These are phyloP conservation scores for Gobius niger DNA, from an alignment of 2,113 vertebrate genomes.

Conservation along the genomic window DNA sequence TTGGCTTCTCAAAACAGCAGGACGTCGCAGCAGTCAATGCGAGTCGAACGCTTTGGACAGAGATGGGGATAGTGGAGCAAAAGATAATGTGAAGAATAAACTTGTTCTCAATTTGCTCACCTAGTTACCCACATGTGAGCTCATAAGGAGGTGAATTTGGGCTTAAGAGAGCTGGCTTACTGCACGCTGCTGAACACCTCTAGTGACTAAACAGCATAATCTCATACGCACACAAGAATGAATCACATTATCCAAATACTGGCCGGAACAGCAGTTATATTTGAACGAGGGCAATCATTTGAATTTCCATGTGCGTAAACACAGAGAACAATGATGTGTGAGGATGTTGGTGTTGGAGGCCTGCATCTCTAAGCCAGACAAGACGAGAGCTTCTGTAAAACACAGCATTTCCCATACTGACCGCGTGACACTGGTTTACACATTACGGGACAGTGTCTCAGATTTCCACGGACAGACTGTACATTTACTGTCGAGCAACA, in stretches of 20 bases:
- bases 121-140: too few species aligned
- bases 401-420: constrained; percentile 24
- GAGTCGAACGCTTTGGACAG: constrained; percentile 34
- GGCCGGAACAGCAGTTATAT: not conserved
- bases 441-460: constrained; percentile 16
- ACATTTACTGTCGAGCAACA: constrained; percentile 18
- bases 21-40: constrained; percentile 25
- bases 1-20: constrained; percentile 45
- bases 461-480: constrained; percentile 37
- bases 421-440: constrained; percentile 9
- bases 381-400: constrained; percentile 64
- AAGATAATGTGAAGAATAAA: constrained; percentile 1
- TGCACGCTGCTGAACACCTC: too few species aligned
- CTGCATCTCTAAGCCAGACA: constrained; percentile 46
- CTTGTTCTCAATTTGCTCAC: too few species aligned
- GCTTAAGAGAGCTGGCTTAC: too few species aligned
- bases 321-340: constrained; percentile 25
- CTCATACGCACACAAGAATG: too few species aligned
- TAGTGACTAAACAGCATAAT: too few species aligned
- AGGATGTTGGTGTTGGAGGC: constrained; percentile 30
- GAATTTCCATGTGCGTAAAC: not conserved
- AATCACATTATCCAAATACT: too few species aligned
- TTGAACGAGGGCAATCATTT: not conserved
- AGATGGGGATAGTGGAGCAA: constrained; percentile 37
- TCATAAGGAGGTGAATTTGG: too few species aligned